These are phyloP conservation scores for Zonotrichia leucophrys DNA, from an alignment of 2,113 vertebrate species.

Conservation along the genomic window DNA sequence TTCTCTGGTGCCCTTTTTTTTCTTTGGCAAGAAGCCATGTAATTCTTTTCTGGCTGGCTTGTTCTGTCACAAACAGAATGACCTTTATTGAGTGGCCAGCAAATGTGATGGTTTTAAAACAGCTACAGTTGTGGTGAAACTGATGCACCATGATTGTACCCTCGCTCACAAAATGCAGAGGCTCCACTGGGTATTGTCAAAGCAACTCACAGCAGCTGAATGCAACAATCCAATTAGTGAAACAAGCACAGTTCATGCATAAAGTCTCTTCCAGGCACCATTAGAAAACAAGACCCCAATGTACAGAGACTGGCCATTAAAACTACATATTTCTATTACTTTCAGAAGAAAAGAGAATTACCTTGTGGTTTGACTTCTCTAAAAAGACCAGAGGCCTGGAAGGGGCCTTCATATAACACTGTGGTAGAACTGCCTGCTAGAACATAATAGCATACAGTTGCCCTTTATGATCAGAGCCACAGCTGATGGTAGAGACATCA, in stretches of 20 bases:
- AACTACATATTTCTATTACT: not conserved
- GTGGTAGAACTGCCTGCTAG: not conserved
- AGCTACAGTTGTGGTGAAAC: not conserved
- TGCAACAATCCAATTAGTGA: slow-evolving; percentile 51
- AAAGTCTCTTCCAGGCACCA: slow-evolving; percentile 18
- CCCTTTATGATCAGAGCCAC: not conserved
- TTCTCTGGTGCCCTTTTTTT: not conserved
- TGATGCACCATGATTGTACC: not conserved
- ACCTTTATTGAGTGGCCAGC: slow-evolving; percentile 17
- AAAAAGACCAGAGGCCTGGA: not conserved
- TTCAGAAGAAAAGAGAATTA: not conserved
- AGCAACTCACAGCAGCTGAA: slow-evolving; percentile 30
- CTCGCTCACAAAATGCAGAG: not conserved
- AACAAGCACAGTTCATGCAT: slow-evolving; percentile 31
- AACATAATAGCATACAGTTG: not conserved
- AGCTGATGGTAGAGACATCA: not conserved
- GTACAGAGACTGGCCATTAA: not conserved
- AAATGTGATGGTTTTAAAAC: slow-evolving; percentile 19
- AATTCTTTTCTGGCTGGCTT: not conserved
- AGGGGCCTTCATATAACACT: not conserved
- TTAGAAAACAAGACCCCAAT: not conserved
- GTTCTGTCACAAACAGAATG: slow-evolving; percentile 5
- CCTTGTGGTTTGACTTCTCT: not conserved
- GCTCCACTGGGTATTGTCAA: slow-evolving; percentile 34
- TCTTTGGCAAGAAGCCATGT: not conserved